Percentiles rank a stretch among this genome's conserved stretches.
Conservation (phyloP, 2,888 invertebrate species). For the Euplagia quadripunctaria region DNA sequence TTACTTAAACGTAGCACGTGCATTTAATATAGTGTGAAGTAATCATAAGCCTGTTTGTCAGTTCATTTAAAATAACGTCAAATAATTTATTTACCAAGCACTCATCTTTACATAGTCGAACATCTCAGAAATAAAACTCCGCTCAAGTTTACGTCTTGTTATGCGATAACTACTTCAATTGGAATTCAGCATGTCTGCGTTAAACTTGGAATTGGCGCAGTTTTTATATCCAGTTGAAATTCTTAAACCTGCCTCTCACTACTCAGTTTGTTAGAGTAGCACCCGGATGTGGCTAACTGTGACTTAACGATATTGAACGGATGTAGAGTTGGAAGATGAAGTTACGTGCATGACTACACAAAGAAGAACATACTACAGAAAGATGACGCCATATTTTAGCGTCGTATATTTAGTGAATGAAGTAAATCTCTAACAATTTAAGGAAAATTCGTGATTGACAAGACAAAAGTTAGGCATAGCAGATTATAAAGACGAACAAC, state of each 20-base stretch:
- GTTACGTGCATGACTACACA: too few species aligned
- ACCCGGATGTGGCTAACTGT: background rate
- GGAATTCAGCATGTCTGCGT: conserved; percentile 51
- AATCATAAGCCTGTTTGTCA: too few species aligned
- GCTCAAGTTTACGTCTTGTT: conserved; percentile 38
- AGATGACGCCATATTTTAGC: too few species aligned
- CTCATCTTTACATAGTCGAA: background rate
- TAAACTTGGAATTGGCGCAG: conserved; percentile 43
- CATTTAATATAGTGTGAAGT: too few species aligned
- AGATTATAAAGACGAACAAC: too few species aligned
- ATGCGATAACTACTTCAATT: conserved; percentile 37
- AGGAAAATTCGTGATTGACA: too few species aligned
- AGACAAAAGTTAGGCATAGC: too few species aligned
- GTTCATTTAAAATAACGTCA: background rate
- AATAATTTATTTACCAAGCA: background rate
- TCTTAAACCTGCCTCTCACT: conserved; percentile 23
- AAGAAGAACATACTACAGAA: too few species aligned
- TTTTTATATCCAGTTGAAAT: conserved; percentile 47
- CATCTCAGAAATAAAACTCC: conserved; percentile 27
- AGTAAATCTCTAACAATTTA: too few species aligned
- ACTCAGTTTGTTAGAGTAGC: background rate
- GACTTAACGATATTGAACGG: background rate
- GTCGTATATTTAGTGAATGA: too few species aligned
- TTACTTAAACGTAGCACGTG: too few species aligned
- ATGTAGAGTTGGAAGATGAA: background rate